Evolutionary conservation across 2,888 invertebrate genomes (phyloP), one percentile per base, ranked within the genome.

Genomic region (Orchestes rusci): DNA sequence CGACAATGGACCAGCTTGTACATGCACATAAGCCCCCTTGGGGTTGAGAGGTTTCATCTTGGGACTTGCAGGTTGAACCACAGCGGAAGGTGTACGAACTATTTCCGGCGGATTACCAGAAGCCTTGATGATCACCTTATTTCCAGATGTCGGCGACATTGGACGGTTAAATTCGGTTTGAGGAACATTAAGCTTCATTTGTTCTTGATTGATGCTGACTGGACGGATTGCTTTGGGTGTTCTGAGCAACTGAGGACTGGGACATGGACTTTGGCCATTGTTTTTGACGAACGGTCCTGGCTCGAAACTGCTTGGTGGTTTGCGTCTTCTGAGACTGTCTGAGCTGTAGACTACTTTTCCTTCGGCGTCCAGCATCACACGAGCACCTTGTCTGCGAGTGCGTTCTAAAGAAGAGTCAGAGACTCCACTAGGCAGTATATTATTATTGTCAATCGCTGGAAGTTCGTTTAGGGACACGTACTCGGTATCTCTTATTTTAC

Each of bases 321-420:
- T 86, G 52, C 82, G 73, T 57, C 87, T 74, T 62, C 80, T 82
- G 52, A 90, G 70, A 61, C 89, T 90, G 58, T 90, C 90, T 15
- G 90, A 90, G 51, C 84, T 85, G 69, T 85, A 91, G 48, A 91
- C 83, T 32, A 91, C 86, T 73, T 86, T 86, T 39, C 91, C 92
- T 59, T 85, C 84, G 16, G 90, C 83, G 68, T 90, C 87, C 32
- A 91, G 70, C 23, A 83, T 84, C 29, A 90, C 88, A 60, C 87
- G 77, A 16, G 86, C 85, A 16, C 86, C 86, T 61, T 79, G 78
- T 43, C 74, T 67, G 65, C 69, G 75, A 66, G 69, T 70, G 31
- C 75, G 64, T 51, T 77, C 71, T 27, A 75, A 66, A 2, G 75
- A 74, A 53, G 73, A 73, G 7, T 35, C 42, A n/a, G 27, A 10